Conservation (phyloP, 2,113 vertebrate species). For the Pelusios castaneus region DNA sequence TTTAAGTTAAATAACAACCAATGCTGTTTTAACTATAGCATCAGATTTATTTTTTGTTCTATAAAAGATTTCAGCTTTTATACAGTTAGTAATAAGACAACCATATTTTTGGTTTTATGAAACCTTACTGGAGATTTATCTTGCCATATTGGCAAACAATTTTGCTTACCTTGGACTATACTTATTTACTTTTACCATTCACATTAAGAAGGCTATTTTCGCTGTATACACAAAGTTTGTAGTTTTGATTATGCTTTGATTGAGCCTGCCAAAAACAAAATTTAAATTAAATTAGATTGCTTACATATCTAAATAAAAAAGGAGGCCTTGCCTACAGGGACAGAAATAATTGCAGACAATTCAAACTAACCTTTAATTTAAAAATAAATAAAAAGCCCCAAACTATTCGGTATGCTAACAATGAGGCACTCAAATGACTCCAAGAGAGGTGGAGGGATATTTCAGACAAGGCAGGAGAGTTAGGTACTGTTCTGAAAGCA, state of each 20-base stretch:
- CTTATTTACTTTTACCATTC: constrained; percentile 11
- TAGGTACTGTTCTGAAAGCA: neutral
- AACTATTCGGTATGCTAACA: neutral
- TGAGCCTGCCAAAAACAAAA: constrained; percentile 10
- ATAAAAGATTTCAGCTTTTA: neutral
- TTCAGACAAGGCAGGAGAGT: neutral
- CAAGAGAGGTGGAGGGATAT: neutral
- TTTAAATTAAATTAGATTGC: constrained; percentile 21
- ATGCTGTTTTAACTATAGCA: neutral
- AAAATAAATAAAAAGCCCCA: neutral
- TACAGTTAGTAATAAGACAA: constrained; percentile 14
- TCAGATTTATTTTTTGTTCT: neutral
- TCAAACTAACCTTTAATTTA: neutral
- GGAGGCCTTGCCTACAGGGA: neutral
- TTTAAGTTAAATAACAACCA: neutral
- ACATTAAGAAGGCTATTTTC: neutral
- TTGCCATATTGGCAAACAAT: neutral
- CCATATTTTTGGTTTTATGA: neutral
- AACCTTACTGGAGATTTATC: neutral
- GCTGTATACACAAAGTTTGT: neutral
- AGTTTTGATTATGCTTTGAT: constrained; percentile 32
- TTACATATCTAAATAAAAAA: neutral
- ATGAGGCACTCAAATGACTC: neutral
- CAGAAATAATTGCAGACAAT: constrained; percentile 5
- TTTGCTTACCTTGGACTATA: constrained; percentile 11